Percentiles rank a stretch among this genome's conserved stretches.
Evolutionary conservation across 1,140 invertebrate species (phyloP).

Genomic region (Drosophila cardini): DNA sequence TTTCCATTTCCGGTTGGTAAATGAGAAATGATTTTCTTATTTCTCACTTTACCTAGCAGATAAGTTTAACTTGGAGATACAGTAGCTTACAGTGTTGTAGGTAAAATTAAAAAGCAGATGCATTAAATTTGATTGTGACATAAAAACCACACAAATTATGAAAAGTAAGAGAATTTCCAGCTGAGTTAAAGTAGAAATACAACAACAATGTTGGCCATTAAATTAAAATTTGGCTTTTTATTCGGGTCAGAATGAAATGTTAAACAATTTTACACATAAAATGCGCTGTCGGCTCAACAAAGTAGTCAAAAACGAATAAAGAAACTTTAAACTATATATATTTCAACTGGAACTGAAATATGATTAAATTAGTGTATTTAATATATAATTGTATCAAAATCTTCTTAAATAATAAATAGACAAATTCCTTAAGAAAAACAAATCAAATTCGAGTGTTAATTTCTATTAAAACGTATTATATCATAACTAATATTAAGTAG

Average conservation of each 20-base stretch:
- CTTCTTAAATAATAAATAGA: neutral
- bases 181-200: neutral
- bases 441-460: neutral
- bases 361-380: no score
- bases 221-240: conserved; percentile 8
- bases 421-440: neutral
- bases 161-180: neutral
- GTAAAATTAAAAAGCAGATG: neutral
- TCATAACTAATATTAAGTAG: neutral
- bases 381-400: neutral
- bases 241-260: neutral
- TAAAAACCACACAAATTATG: conserved; percentile 2
- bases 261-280: neutral
- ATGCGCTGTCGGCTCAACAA: neutral
- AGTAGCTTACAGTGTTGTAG: neutral
- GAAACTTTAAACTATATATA: no score
- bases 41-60: neutral
- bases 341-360: no score
- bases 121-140: conserved; percentile 2
- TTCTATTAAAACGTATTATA: no score
- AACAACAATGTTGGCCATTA: conserved; percentile 6
- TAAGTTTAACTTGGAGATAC: no score
- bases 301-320: conserved; percentile 11
- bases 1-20: conserved; percentile 6
- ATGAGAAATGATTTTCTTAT: neutral